Percentiles rank a stretch among this genome's conserved stretches.
Conservation (phyloP, 2,888 invertebrate species). For the Allygus modestus region DNA sequence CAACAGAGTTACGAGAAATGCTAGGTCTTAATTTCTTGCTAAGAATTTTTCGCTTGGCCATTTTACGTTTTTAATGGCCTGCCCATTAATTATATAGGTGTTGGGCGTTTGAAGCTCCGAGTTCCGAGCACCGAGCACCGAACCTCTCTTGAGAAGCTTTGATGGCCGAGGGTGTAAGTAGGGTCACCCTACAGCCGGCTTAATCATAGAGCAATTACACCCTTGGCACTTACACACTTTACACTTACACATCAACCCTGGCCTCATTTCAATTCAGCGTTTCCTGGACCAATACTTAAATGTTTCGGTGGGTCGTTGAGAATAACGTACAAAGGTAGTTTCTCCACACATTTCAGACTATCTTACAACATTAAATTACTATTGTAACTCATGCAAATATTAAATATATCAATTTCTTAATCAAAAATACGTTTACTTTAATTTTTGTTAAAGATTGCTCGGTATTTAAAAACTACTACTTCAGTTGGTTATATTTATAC, state of each 20-base stretch:
- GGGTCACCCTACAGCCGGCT: slow-evolving; percentile 12
- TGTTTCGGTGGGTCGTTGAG: too few species aligned
- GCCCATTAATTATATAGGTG: slow-evolving; percentile 31
- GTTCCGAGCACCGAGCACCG: background rate
- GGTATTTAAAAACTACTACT: too few species aligned
- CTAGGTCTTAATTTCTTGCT: slow-evolving; percentile 13
- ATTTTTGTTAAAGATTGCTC: too few species aligned
- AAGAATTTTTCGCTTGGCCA: slow-evolving; percentile 10
- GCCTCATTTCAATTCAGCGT: background rate
- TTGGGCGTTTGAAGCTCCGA: background rate
- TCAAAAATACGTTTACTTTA: too few species aligned
- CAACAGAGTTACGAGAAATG: background rate
- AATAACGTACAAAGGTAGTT: too few species aligned
- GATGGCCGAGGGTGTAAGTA: slow-evolving; percentile 19
- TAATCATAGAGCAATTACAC: slow-evolving; percentile 38
- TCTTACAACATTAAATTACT: too few species aligned
- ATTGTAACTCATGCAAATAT: too few species aligned
- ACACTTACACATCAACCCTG: slow-evolving; percentile 19
- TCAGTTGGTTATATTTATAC: too few species aligned
- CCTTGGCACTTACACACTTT: slow-evolving; percentile 20
- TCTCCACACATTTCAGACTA: too few species aligned
- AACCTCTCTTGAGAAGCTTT: background rate
- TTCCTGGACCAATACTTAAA: background rate
- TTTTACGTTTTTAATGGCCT: slow-evolving; percentile 31
- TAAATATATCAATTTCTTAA: too few species aligned